Conservation (phyloP, 1,140 invertebrate genomes). For the Vanessa atalanta region DNA sequence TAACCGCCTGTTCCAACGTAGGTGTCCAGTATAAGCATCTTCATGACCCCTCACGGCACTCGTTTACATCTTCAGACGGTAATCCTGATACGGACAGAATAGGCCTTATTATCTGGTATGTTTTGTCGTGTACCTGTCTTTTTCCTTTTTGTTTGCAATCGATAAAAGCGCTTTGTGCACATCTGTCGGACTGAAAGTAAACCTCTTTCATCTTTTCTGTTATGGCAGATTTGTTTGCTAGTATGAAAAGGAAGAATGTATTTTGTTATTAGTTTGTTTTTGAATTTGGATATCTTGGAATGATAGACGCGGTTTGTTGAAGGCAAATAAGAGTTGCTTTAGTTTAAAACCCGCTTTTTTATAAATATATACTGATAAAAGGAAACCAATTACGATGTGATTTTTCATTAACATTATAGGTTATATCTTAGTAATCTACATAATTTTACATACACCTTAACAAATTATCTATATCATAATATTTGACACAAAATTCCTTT, state of each 20-base stretch:
- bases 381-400: no score
- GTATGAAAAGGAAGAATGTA: not conserved
- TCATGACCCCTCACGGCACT: not conserved
- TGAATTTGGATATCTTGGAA: no score
- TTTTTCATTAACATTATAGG: no score
- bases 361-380: no score
- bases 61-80: not conserved
- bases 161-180: constrained; percentile 38
- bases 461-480: no score
- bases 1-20: constrained; percentile 11
- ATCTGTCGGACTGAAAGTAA: constrained; percentile 16
- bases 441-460: no score
- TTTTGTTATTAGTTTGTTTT: no score
- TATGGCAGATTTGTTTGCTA: not conserved
- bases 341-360: no score
- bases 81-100: not conserved
- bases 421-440: no score
- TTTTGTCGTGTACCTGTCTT: constrained; percentile 53
- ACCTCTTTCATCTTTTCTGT: constrained; percentile 13
- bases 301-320: no score
- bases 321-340: no score
- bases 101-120: constrained; percentile 34
- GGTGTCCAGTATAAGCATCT: not conserved
- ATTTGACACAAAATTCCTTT: no score
- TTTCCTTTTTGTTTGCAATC: constrained; percentile 42